Conservation (phyloP, 2,888 invertebrate genomes). For the Aethes cnicana region DNA sequence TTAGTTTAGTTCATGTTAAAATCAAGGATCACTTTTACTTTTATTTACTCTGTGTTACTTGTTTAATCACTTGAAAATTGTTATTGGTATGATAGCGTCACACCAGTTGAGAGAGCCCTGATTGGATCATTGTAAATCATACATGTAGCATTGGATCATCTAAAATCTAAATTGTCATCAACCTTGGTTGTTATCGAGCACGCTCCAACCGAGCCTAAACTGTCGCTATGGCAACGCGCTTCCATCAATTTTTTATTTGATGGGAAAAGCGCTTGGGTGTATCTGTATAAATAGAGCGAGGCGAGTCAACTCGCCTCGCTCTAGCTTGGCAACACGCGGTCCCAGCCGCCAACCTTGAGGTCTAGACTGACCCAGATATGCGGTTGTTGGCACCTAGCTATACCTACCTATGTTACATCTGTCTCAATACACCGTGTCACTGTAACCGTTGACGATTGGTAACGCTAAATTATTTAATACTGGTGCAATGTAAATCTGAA, state of each 20-base stretch:
- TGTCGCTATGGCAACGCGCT: constrained; percentile 28
- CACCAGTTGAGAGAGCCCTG: too few species aligned
- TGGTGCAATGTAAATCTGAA: constrained; percentile 71
- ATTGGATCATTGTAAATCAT: not conserved
- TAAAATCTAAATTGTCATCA: too few species aligned
- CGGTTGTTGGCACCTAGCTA: constrained; percentile 45
- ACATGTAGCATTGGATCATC: too few species aligned
- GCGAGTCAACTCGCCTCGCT: constrained; percentile 33
- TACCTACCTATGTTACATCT: constrained; percentile 64
- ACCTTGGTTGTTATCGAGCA: not conserved
- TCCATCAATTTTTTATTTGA: constrained; percentile 32
- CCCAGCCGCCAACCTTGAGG: constrained; percentile 15
- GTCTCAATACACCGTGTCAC: constrained; percentile 39
- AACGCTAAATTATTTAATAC: constrained; percentile 72
- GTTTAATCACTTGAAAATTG: too few species aligned
- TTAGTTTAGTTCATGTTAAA: too few species aligned
- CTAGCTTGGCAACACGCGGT: constrained; percentile 26
- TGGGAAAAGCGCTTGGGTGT: constrained; percentile 40
- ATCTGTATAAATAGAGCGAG: constrained; percentile 39
- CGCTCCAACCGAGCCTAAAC: constrained; percentile 8
- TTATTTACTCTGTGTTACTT: too few species aligned
- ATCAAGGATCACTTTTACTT: too few species aligned
- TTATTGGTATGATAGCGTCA: too few species aligned
- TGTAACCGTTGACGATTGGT: constrained; percentile 66
- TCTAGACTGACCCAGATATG: constrained; percentile 17